These are phyloP conservation scores for Propithecus deckenii DNA, from an alignment of 2,797 vertebrate genomes.

Conservation along the genomic window DNA sequence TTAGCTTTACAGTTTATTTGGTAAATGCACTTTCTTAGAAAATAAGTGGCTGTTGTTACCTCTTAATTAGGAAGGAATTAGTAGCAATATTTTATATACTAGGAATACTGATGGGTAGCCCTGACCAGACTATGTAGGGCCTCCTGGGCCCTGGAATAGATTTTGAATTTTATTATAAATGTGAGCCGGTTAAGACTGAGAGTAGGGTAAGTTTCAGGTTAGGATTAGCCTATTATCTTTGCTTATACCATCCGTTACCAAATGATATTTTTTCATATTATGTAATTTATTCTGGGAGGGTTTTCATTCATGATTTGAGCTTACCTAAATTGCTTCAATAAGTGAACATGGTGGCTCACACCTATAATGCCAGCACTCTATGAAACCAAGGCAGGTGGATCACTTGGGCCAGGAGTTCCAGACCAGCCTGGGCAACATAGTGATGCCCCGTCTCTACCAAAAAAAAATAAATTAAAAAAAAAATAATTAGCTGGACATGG, in stretches of 20 bases:
- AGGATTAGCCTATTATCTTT: background rate
- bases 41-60: background rate
- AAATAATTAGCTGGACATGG: background rate
- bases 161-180: background rate
- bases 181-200: background rate
- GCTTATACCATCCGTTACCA: background rate
- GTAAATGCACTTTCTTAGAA: background rate
- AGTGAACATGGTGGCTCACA: background rate
- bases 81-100: background rate
- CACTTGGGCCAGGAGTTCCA: background rate
- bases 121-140: background rate
- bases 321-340: background rate
- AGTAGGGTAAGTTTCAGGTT: background rate
- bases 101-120: background rate
- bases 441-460: background rate
- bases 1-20: background rate
- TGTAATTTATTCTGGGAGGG: background rate
- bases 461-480: background rate
- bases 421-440: background rate
- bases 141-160: background rate
- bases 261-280: background rate
- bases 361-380: background rate
- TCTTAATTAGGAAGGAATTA: background rate
- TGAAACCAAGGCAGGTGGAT: background rate
- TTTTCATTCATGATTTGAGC: background rate